Evolutionary conservation across 2,113 vertebrate genomes (phyloP).

Genomic region (Zosterops japonicus): DNA sequence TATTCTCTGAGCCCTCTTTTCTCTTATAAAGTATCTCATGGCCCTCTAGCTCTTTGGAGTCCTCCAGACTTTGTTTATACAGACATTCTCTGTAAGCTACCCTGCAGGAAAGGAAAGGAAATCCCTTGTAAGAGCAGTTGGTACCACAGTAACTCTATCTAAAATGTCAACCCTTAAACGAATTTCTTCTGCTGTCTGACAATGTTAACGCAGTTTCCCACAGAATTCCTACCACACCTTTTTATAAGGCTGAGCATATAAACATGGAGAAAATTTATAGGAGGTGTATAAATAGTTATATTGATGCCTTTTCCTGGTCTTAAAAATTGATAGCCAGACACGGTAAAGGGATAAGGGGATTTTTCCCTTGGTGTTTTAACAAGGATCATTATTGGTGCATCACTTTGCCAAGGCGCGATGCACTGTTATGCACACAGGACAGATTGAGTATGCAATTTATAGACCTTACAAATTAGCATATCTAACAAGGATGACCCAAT

Average conservation of each 20-base stretch:
- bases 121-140: not conserved
- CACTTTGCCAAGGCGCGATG: not conserved
- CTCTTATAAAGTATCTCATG: not conserved
- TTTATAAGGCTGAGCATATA: not conserved
- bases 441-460: rapidly evolving
- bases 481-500: not conserved
- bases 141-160: not conserved
- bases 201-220: not conserved
- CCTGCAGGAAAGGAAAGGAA: not conserved
- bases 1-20: not conserved
- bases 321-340: not conserved
- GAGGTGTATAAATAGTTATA: not conserved
- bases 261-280: not conserved
- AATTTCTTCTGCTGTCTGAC: not conserved
- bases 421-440: rapidly evolving
- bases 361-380: not conserved
- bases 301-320: not conserved
- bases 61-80: not conserved
- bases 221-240: not conserved
- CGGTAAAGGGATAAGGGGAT: no score
- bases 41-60: not conserved
- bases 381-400: not conserved
- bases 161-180: not conserved
- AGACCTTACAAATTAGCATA: not conserved
- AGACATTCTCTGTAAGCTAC: not conserved